phyloP scores from a whole-genome alignment of 2,888 invertebrate genomes.

The Spilarctia lutea region DNA sequence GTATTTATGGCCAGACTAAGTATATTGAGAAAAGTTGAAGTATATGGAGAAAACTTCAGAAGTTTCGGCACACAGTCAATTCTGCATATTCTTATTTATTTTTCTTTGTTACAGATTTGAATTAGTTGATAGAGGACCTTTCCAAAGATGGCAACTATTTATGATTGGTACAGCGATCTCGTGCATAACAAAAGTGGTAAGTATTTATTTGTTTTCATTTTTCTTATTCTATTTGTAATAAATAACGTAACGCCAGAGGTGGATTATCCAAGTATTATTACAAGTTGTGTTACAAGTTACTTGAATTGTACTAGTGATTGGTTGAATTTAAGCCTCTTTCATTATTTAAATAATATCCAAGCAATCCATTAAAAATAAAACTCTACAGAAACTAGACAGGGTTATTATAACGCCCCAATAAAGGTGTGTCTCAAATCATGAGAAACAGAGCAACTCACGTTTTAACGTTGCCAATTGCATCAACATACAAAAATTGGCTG shows the following conservation, averaged over 20 bases:
- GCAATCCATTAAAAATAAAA: not conserved
- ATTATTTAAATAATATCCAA: not conserved
- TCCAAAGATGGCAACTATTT: constrained; percentile 87
- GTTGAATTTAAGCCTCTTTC: no score
- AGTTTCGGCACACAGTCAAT: not conserved
- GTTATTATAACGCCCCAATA: no score
- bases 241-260: not conserved
- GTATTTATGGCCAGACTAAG: no score
- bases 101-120: constrained; percentile 78
- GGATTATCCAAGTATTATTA: not conserved
- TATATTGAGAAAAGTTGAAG: no score
- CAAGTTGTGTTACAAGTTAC: no score
- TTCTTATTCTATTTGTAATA: not conserved
- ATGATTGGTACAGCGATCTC: constrained; percentile 89
- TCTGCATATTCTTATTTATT: not conserved
- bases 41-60: not conserved
- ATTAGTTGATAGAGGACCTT: constrained; percentile 68
- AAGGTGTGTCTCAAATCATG: no score
- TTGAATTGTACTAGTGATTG: not conserved
- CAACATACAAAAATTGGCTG: not conserved
- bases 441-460: not conserved
- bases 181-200: constrained; percentile 91
- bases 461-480: not conserved
- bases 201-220: constrained; percentile 57
- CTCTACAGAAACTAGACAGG: no score